phyloP scores from a whole-genome alignment of 1,140 invertebrate genomes.

The Zaprionus tsacasi region DNA sequence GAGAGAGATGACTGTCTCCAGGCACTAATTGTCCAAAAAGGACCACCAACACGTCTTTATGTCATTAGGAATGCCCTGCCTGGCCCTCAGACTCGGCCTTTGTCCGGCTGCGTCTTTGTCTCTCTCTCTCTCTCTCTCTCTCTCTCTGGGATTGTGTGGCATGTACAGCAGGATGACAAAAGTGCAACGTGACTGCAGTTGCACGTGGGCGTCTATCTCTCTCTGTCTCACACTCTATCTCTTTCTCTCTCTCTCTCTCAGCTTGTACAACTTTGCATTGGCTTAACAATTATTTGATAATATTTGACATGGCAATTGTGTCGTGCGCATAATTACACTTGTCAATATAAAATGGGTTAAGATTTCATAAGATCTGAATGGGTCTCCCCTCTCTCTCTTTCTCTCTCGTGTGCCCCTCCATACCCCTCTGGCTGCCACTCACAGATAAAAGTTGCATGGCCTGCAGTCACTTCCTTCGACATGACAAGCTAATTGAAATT shows the following conservation, averaged over 20 bases:
- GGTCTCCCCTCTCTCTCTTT: conserved; percentile 3
- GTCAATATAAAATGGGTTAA: conserved; percentile 82
- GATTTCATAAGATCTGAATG: conserved; percentile 68
- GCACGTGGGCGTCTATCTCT: conserved; percentile 58
- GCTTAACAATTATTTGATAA: conserved; percentile 74
- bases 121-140: conserved; percentile 13
- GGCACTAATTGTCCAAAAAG: conserved; percentile 78
- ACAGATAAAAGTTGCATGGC: conserved; percentile 55
- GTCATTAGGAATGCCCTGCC: conserved; percentile 63
- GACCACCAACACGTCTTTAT: conserved; percentile 71
- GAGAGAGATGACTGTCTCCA: conserved; percentile 18
- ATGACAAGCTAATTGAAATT: conserved; percentile 82
- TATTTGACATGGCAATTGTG: conserved; percentile 78
- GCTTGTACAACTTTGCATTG: conserved; percentile 43
- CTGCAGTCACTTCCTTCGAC: conserved; percentile 59
- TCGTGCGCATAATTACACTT: conserved; percentile 80
- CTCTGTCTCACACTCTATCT: neutral
- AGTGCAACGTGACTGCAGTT: conserved; percentile 78
- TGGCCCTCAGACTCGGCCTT: conserved; percentile 17
- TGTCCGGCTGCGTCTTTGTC: conserved; percentile 12
- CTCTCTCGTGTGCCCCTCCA: neutral
- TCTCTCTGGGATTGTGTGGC: conserved; percentile 16
- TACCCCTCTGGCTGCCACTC: conserved; percentile 16
- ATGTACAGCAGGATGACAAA: conserved; percentile 73
- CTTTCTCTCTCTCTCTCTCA: conserved; percentile 1